phyloP scores from a whole-genome alignment of 2,113 vertebrate species.

The Plectropomus leopardus region DNA sequence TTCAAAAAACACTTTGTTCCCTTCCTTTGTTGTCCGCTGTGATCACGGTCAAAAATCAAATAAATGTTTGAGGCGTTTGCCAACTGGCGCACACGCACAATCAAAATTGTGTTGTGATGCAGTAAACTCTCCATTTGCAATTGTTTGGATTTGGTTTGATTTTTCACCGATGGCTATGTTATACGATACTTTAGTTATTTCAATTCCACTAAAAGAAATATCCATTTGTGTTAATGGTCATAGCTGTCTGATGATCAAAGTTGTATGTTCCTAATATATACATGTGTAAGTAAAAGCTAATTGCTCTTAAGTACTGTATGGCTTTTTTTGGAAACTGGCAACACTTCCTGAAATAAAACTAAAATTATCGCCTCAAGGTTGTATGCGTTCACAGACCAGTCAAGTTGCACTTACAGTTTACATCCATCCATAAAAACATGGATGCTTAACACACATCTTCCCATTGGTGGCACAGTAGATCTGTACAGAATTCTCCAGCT shows the following conservation, averaged over 20 bases:
- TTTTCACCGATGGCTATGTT: conserved; percentile 3
- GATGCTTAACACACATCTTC: too few species aligned
- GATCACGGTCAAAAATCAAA: conserved; percentile 59
- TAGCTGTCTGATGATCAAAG: conserved; percentile 1
- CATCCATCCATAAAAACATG: too few species aligned
- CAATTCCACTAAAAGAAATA: background rate
- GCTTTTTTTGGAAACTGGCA: background rate
- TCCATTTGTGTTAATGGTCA: background rate
- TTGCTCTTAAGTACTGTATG: background rate
- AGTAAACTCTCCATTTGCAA: conserved; percentile 35
- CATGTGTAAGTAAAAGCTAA: background rate
- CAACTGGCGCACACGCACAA: conserved; percentile 21
- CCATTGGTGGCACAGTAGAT: too few species aligned
- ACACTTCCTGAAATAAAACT: background rate
- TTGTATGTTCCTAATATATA: conserved; percentile 3
- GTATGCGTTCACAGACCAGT: too few species aligned
- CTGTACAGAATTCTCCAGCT: too few species aligned
- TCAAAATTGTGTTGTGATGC: conserved; percentile 39
- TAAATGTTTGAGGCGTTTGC: conserved; percentile 19
- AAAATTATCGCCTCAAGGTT: too few species aligned
- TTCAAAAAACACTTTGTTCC: conserved; percentile 50
- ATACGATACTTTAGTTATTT: conserved; percentile 25
- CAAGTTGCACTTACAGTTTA: too few species aligned
- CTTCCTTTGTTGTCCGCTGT: conserved; percentile 55
- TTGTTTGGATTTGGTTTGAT: conserved; percentile 39